These are phyloP conservation scores for Mimachlamys varia DNA, from an alignment of 2,888 invertebrate species.

Conservation along the genomic window DNA sequence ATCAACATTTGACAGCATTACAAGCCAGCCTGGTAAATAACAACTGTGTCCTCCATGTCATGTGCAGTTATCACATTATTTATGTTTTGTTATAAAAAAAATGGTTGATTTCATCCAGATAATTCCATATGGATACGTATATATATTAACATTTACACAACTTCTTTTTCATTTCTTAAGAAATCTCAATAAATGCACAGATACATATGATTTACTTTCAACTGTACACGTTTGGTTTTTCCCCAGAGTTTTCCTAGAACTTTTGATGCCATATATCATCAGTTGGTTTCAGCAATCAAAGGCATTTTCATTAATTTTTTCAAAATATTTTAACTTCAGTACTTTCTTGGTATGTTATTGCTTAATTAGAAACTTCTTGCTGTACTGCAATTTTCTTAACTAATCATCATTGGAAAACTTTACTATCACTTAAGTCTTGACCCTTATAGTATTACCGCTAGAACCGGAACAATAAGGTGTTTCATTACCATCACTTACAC, in stretches of 20 bases:
- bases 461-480: no score
- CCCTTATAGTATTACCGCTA: no score
- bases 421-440: background rate
- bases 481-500: no score
- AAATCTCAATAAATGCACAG: background rate
- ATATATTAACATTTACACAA: background rate
- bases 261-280: background rate
- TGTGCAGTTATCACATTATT: background rate
- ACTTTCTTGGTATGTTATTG: background rate
- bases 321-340: background rate
- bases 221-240: no score
- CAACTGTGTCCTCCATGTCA: background rate
- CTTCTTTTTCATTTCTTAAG: background rate
- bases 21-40: conserved; percentile 31
- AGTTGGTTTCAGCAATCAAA: background rate
- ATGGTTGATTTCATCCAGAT: background rate
- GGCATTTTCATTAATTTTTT: background rate
- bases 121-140: no score
- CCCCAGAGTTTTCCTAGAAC: background rate
- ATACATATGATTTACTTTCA: background rate
- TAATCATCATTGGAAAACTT: background rate
- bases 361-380: background rate
- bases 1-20: conserved; percentile 22
- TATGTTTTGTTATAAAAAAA: background rate
- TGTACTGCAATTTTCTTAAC: background rate